phyloP scores from a whole-genome alignment of 2,888 invertebrate species.

The Cataglyphis rosenhaueri region DNA sequence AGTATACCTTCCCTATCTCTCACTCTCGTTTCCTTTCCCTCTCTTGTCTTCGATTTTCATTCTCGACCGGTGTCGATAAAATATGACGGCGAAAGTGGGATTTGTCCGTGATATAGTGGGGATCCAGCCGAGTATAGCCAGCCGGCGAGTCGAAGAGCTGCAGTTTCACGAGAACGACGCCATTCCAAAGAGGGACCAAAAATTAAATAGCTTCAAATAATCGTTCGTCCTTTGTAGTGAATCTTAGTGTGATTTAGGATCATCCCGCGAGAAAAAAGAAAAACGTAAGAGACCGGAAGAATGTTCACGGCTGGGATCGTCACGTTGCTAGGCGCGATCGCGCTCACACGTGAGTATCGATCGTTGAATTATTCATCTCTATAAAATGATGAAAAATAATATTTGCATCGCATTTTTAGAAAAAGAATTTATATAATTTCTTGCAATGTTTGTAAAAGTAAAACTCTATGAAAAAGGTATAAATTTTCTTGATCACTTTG shows the following conservation, averaged over 20 bases:
- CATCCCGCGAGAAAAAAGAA: not conserved
- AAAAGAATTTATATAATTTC: not conserved
- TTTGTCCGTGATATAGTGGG: constrained; percentile 77
- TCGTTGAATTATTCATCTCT: not conserved
- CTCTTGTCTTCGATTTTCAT: constrained; percentile 62
- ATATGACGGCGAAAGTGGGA: constrained; percentile 81
- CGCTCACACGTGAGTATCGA: constrained; percentile 78
- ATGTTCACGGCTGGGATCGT: constrained; percentile 77
- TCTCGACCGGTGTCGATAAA: constrained; percentile 74
- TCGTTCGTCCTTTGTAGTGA: constrained; percentile 57
- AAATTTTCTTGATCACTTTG: not conserved
- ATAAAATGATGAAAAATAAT: not conserved
- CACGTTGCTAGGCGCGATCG: constrained; percentile 71
- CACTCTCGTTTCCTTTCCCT: not conserved
- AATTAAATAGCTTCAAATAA: constrained; percentile 51
- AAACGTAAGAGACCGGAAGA: constrained; percentile 37
- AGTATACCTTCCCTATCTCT: constrained; percentile 22
- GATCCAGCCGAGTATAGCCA: constrained; percentile 82
- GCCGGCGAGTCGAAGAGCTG: constrained; percentile 74
- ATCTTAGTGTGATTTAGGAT: constrained; percentile 48
- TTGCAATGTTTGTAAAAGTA: not conserved
- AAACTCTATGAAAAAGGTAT: not conserved
- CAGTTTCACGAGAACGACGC: constrained; percentile 81
- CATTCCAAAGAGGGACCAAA: constrained; percentile 79
- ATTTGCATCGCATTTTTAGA: not conserved